Percentiles rank a stretch among this genome's conserved stretches.
These are phyloP conservation scores for Pollimyrus isidori DNA, from an alignment of 2,113 vertebrate genomes.

Conservation along the genomic window DNA sequence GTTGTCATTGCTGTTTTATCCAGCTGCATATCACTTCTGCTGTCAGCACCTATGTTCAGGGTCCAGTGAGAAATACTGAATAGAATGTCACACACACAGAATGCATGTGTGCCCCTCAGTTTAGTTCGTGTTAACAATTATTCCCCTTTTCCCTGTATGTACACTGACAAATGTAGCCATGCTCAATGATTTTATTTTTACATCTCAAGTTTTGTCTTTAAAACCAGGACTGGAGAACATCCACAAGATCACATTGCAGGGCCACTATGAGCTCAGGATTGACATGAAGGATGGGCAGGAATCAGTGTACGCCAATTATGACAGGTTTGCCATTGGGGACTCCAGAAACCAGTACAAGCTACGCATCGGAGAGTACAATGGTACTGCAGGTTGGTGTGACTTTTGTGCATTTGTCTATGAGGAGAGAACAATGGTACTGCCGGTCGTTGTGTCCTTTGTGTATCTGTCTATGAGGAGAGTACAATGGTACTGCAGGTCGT, in stretches of 20 bases:
- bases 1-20: not conserved
- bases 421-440: not conserved
- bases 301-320: conserved; percentile 76
- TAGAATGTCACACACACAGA: not conserved
- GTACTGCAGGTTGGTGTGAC: conserved; percentile 78
- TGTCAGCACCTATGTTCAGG: not conserved
- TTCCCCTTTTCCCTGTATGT: not conserved
- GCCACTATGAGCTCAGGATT: conserved; percentile 85
- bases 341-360: conserved; percentile 85
- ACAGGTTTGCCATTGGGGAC: conserved; percentile 85
- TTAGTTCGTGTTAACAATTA: not conserved
- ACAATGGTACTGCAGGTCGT: not conserved
- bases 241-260: conserved; percentile 81
- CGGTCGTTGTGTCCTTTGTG: not conserved
- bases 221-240: conserved; percentile 85
- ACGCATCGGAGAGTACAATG: conserved; percentile 83
- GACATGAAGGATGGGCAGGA: conserved; percentile 91
- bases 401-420: not conserved
- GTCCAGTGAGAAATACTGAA: not conserved
- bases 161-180: not conserved
- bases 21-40: not conserved
- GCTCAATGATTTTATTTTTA: not conserved
- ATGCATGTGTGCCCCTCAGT: not conserved
- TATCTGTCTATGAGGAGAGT: not conserved
- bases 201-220: conserved; percentile 16